Percentiles rank a stretch among this genome's conserved stretches.
phyloP scores from a whole-genome alignment of 2,797 vertebrate species.

The Pseudochirops cupreus region DNA sequence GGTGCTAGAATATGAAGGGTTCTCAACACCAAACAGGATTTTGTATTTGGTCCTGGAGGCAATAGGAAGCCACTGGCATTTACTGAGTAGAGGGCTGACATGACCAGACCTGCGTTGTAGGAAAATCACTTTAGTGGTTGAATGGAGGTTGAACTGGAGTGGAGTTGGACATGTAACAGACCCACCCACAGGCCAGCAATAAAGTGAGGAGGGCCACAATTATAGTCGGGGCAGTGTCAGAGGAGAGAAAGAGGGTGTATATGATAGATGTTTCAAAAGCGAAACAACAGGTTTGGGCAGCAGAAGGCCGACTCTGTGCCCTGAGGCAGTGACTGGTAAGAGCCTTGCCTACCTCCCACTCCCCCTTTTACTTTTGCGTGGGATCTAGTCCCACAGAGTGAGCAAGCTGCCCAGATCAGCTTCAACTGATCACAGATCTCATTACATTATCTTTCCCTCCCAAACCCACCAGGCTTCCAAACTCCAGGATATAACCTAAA shows the following conservation, averaged over 20 bases:
- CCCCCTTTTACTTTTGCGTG: too few relatives aligned
- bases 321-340: too few relatives aligned
- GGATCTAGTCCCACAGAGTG: too few relatives aligned
- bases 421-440: neutral
- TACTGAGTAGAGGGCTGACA: neutral
- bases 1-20: neutral
- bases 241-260: neutral
- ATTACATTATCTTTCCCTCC: neutral
- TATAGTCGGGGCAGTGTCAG: neutral
- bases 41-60: neutral
- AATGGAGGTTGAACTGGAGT: neutral
- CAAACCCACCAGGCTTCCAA: neutral
- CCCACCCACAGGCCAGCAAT: neutral
- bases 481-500: neutral
- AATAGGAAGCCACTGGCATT: neutral
- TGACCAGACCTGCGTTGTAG: neutral
- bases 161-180: neutral
- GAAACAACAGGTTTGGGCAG: neutral
- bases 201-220: neutral
- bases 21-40: neutral
- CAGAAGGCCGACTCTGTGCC: neutral
- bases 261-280: too few relatives aligned
- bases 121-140: neutral
- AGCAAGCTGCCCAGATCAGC: neutral
- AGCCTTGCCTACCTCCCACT: neutral